These are phyloP conservation scores for Chelon labrosus DNA, from an alignment of 2,797 vertebrate species.

Conservation along the genomic window DNA sequence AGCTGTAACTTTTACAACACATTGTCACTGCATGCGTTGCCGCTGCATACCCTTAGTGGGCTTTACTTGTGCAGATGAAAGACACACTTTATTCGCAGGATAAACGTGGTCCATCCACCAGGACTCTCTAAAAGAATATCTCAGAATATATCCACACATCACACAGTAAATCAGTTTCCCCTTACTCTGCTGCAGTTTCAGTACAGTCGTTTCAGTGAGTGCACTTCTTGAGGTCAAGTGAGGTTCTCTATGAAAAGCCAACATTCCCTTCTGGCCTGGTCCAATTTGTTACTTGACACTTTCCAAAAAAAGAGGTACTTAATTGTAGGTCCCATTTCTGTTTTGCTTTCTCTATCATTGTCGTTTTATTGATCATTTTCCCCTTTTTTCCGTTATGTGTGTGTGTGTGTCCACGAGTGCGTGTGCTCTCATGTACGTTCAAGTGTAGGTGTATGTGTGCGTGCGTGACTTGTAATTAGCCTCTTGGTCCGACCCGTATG, in stretches of 20 bases:
- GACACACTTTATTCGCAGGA: not conserved
- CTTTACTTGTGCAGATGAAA: not conserved
- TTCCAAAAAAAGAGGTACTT: slow-evolving; percentile 70
- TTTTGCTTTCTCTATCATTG: slow-evolving; percentile 72
- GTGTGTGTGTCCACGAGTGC: not conserved
- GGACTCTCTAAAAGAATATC: too few relatives aligned
- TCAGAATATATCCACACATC: not conserved
- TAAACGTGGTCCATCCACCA: too few relatives aligned
- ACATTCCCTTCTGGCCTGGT: slow-evolving; percentile 48
- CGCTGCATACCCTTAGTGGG: not conserved
- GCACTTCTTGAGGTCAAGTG: slow-evolving; percentile 53
- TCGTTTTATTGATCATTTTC: slow-evolving; percentile 73
- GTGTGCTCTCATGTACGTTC: slow-evolving; percentile 27
- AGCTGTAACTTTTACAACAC: slow-evolving; percentile 5
- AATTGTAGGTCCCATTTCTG: slow-evolving; percentile 73
- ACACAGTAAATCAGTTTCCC: slow-evolving; percentile 17
- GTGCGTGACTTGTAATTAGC: slow-evolving; percentile 80
- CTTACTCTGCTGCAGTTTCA: slow-evolving; percentile 12
- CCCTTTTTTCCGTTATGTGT: slow-evolving; percentile 16
- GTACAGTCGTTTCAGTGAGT: slow-evolving; percentile 22
- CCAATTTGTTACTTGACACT: slow-evolving; percentile 77
- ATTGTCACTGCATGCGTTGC: slow-evolving; percentile 14
- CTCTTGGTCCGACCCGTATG: slow-evolving; percentile 72
- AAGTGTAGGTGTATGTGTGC: slow-evolving; percentile 33
- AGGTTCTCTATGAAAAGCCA: slow-evolving; percentile 43